Evolutionary conservation across 2,113 vertebrate species (phyloP).

Genomic region (Microtus oregoni): DNA sequence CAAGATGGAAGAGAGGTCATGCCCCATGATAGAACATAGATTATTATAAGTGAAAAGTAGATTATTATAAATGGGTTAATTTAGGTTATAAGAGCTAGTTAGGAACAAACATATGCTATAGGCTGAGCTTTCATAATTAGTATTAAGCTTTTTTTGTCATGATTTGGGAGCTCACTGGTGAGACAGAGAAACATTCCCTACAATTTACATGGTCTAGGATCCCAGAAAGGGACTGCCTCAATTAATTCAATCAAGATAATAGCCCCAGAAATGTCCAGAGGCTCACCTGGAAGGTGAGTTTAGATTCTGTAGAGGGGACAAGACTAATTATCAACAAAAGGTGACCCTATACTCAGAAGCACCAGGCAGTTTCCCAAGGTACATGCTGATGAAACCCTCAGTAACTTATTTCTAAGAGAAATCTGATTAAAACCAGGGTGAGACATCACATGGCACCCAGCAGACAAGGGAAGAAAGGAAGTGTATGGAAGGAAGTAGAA

Average conservation of each 20-base stretch:
- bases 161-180: neutral
- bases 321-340: neutral
- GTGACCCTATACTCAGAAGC: neutral
- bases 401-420: neutral
- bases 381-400: neutral
- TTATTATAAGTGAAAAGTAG: neutral
- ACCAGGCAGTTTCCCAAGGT: neutral
- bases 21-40: neutral
- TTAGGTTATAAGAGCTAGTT: neutral
- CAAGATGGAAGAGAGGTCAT: neutral
- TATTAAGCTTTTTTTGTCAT: neutral
- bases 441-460: too few relatives aligned
- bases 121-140: neutral
- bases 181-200: neutral
- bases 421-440: neutral
- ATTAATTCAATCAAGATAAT: neutral
- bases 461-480: neutral
- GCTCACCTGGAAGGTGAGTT: neutral
- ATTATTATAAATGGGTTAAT: neutral
- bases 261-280: neutral
- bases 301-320: neutral
- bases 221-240: neutral
- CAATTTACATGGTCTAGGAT: neutral
- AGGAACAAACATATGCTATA: neutral
- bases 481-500: neutral